Conservation (phyloP, 2,888 invertebrate species). For the Fabriciana adippe region DNA sequence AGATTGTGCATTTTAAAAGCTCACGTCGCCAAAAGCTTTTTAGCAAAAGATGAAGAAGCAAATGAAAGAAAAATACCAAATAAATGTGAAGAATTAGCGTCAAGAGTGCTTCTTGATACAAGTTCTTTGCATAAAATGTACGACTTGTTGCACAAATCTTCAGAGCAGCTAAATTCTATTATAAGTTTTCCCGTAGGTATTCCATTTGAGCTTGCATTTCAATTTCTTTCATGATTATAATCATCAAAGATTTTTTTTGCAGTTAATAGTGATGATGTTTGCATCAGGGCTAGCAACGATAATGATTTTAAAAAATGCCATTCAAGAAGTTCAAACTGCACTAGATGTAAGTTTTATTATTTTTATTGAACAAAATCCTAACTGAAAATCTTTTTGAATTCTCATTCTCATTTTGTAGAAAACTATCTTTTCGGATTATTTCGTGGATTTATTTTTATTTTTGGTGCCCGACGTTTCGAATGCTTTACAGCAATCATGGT, state of each 20-base stretch:
- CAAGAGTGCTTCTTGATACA: constrained; percentile 54
- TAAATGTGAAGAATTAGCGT: constrained; percentile 53
- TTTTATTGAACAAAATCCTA: neutral
- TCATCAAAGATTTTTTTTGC: constrained; percentile 39
- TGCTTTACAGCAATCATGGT: too few species aligned
- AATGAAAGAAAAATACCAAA: neutral
- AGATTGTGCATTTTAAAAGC: constrained; percentile 33
- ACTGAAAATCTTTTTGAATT: too few species aligned
- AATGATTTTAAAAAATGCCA: constrained; percentile 56
- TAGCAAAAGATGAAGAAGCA: constrained; percentile 3
- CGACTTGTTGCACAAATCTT: constrained; percentile 61
- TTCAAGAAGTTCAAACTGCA: constrained; percentile 50
- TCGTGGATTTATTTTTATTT: too few species aligned
- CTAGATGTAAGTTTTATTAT: neutral
- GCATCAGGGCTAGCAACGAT: constrained; percentile 61
- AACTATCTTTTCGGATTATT: too few species aligned
- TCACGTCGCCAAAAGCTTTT: constrained; percentile 25
- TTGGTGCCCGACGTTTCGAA: too few species aligned
- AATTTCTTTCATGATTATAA: neutral
- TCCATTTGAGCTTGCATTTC: neutral
- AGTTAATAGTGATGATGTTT: constrained; percentile 60
- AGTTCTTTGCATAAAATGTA: constrained; percentile 58
- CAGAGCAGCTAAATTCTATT: constrained; percentile 58
- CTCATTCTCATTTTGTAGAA: neutral
- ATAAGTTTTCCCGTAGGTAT: constrained; percentile 62